These are phyloP conservation scores for Orthonevra nobilis DNA, from an alignment of 2,888 invertebrate species.

Conservation along the genomic window DNA sequence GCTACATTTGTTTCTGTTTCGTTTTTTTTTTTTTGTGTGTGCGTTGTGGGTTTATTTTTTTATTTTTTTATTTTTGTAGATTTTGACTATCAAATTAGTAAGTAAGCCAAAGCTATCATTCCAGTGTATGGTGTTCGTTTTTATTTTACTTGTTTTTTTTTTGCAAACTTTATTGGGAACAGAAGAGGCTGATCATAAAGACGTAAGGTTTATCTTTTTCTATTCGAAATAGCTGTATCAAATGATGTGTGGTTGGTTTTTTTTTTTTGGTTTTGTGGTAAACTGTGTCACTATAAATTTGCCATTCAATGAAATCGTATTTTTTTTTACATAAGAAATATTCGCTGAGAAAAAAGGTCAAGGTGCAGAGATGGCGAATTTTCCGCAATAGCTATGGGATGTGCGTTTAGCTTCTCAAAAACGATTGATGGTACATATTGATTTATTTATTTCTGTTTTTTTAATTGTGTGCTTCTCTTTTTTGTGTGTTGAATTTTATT, in stretches of 20 bases:
- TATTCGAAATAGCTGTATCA: constrained; percentile 36
- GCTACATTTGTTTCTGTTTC: not conserved
- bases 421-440: too few species aligned
- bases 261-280: constrained; percentile 8
- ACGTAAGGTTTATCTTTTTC: constrained; percentile 57
- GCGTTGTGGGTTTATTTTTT: constrained; percentile 10
- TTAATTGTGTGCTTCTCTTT: constrained; percentile 1
- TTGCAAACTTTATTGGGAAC: not conserved
- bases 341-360: constrained; percentile 55
- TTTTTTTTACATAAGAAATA: constrained; percentile 40
- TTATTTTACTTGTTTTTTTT: not conserved
- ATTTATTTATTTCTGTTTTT: not conserved
- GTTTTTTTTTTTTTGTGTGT: constrained; percentile 24
- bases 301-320: constrained; percentile 34
- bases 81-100: constrained; percentile 56
- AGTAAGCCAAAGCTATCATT: constrained; percentile 29
- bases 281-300: constrained; percentile 57
- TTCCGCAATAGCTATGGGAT: constrained; percentile 27
- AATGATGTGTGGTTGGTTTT: constrained; percentile 39
- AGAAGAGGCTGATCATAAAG: constrained; percentile 36
- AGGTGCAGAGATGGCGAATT: constrained; percentile 55
- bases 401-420: too few species aligned
- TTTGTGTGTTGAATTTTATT: constrained; percentile 36
- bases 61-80: constrained; percentile 24
- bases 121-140: constrained; percentile 10